Evolutionary conservation across 2,113 vertebrate species (phyloP), one percentile per base, ranked within the genome.

Genomic region (Neogobius melanostomus): DNA sequence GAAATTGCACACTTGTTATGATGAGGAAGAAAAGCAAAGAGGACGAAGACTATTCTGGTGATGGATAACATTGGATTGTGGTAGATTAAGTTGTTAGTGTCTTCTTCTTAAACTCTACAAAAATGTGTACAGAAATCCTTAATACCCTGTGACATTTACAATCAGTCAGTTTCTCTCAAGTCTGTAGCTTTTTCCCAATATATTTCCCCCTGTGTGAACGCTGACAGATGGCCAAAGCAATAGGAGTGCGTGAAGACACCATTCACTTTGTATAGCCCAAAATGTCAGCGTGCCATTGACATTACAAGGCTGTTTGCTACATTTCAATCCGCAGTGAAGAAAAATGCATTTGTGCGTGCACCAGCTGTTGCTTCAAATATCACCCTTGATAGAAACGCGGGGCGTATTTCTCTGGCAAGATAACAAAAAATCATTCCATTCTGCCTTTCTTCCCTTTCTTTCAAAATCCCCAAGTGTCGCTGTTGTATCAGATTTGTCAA

Each of bases 331-430:
- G 44, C 11, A 11, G 16, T n/a, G 11, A 8, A 68, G n/a, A 51
- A 53, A 57, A 12, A 21, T 67, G 12, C 49, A 17, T 49, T 47
- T 42, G 4, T 16, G 59, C 46, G 17, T 16, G 64, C 17, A 57
- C 57, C 12, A 36, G 53, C 51, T 12, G 6, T 15, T 45, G 21
- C 42, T 56, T 70, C 1, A 11, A 42, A 74, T 45, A 61, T 28
- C 68, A 63, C 45, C 51, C 48, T 11, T 45, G 7, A 75, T 17
- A 49, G 62, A 64, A 84, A 72, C 67, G 42, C 43, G 15, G 75
- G 36, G 50, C 53, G 59, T 21, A 73, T 64, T 74, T 59, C 72
- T 56, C 50, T 15, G 0, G 11, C 45, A 46, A 65, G 60, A 11
- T 12, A 45, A 11, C 3, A 36, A 36, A 56, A 74, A 59, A 70